Conservation (phyloP, 35 echinoderm and acorn worm genomes). For the Nesometra sesokonis region DNA sequence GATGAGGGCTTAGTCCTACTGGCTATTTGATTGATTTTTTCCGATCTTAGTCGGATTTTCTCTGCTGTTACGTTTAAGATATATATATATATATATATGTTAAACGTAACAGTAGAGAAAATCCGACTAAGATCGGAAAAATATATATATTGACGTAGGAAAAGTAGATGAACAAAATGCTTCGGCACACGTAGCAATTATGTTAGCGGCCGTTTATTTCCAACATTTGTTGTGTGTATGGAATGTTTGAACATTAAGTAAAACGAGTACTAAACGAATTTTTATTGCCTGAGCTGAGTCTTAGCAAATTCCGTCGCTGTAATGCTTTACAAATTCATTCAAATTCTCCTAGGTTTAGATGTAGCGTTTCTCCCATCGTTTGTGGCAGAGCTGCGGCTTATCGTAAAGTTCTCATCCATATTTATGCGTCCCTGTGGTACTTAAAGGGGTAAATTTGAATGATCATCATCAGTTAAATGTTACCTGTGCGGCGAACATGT, state of each 20-base stretch:
- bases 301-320: background rate
- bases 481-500: background rate
- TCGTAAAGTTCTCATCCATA: background rate
- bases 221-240: background rate
- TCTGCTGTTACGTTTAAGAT: too few relatives aligned
- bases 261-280: background rate
- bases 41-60: too few relatives aligned
- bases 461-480: background rate
- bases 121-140: too few relatives aligned
- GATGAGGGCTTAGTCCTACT: too few relatives aligned
- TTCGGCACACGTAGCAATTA: background rate
- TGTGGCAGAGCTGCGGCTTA: background rate
- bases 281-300: background rate
- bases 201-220: background rate
- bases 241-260: background rate
- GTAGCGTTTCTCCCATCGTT: background rate
- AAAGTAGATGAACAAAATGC: background rate
- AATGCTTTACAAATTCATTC: background rate
- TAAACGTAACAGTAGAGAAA: too few relatives aligned
- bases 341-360: background rate
- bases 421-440: background rate
- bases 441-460: background rate
- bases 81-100: too few relatives aligned
- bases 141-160: background rate
- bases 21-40: too few relatives aligned